phyloP scores from a whole-genome alignment of 2,797 vertebrate genomes.

The Jordanella pulchra region DNA sequence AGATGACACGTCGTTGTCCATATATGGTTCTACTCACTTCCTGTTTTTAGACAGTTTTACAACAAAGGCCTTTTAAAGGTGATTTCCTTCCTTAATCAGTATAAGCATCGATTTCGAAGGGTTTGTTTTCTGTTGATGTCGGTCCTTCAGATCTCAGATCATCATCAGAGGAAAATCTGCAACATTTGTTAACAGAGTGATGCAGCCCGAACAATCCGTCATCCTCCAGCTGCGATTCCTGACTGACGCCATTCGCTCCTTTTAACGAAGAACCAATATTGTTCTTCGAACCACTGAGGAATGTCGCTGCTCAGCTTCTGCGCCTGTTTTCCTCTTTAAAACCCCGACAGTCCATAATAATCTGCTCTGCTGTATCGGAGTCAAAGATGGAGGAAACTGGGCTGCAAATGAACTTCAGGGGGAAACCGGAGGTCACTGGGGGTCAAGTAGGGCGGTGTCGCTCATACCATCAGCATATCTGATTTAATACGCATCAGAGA shows the following conservation, averaged over 20 bases:
- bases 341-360: not conserved
- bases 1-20: no score
- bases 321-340: not conserved
- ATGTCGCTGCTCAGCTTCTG: not conserved
- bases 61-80: no score
- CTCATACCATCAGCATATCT: conserved; percentile 59
- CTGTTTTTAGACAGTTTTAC: no score
- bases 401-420: conserved; percentile 55
- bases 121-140: no score
- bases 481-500: conserved; percentile 69
- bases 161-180: no score
- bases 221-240: not conserved
- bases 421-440: conserved; percentile 52
- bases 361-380: not conserved
- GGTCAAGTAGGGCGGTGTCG: conserved; percentile 46
- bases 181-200: no score
- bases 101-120: no score
- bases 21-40: no score
- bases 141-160: no score
- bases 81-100: no score
- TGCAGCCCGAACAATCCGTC: no score
- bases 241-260: no score
- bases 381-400: conserved; percentile 1
- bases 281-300: not conserved
- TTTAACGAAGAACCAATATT: not conserved